Percentiles rank a stretch among this genome's conserved stretches.
Evolutionary conservation across 2,888 invertebrate species (phyloP).

Genomic region (Pristionchus entomophagus): DNA sequence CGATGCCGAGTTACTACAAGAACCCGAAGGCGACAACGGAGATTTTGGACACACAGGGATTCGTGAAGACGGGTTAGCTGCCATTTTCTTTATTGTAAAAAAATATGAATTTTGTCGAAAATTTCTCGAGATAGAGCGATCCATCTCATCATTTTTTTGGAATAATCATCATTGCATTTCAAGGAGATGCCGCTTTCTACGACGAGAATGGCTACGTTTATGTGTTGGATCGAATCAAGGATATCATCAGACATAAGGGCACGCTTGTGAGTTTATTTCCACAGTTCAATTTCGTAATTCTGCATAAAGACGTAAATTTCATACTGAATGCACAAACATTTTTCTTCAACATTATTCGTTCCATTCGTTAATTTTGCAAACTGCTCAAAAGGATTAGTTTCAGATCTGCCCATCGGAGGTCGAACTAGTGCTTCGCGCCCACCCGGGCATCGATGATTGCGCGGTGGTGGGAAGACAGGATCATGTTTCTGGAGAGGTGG

Average conservation of each 20-base stretch:
- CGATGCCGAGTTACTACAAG: constrained; percentile 89
- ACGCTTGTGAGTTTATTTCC: constrained; percentile 57
- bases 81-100: background rate
- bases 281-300: background rate
- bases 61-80: constrained; percentile 81
- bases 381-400: background rate
- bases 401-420: constrained; percentile 73
- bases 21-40: constrained; percentile 84
- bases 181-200: constrained; percentile 89
- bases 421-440: constrained; percentile 66
- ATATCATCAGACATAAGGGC: constrained; percentile 82
- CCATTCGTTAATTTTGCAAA: too few relatives aligned
- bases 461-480: constrained; percentile 73
- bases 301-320: background rate
- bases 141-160: too few relatives aligned
- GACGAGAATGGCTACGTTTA: constrained; percentile 86
- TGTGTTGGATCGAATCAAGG: constrained; percentile 89
- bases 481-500: constrained; percentile 69
- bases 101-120: too few relatives aligned
- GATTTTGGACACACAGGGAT: constrained; percentile 85
- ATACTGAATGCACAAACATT: background rate
- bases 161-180: too few relatives aligned
- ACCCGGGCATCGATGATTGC: constrained; percentile 73
- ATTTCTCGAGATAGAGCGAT: too few relatives aligned
- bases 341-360: too few relatives aligned